Percentiles rank a stretch among this genome's conserved stretches.
Conservation (phyloP, 2,888 invertebrate species). For the Drosophila emarginata region DNA sequence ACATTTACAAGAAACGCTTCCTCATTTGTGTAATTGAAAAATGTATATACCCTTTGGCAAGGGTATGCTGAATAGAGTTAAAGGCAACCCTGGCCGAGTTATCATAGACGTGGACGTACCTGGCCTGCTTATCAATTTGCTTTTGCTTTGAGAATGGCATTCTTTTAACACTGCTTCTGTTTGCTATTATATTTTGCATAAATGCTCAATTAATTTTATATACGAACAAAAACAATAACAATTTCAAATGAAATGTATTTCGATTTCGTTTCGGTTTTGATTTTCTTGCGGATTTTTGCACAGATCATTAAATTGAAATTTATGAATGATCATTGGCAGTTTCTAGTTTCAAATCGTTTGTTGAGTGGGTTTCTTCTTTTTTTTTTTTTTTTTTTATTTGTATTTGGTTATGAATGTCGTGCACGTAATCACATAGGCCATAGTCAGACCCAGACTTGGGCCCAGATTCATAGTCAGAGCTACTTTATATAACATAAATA, state of each 20-base stretch:
- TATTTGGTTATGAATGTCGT: constrained; percentile 32
- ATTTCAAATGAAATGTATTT: constrained; percentile 43
- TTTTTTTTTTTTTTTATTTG: constrained; percentile 10
- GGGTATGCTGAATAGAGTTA: not conserved
- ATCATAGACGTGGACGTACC: constrained; percentile 27
- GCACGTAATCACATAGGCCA: constrained; percentile 50
- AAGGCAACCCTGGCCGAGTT: constrained; percentile 37
- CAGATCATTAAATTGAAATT: constrained; percentile 58
- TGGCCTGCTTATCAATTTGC: constrained; percentile 42
- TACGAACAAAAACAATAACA: constrained; percentile 18
- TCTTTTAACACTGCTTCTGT: constrained; percentile 18
- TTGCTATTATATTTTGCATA: constrained; percentile 46
- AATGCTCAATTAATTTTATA: constrained; percentile 63
- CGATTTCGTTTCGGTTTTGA: constrained; percentile 26
- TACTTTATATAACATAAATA: constrained; percentile 49
- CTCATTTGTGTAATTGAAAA: not conserved
- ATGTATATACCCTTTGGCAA: not conserved
- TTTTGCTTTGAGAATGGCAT: not conserved
- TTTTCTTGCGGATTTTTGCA: constrained; percentile 18
- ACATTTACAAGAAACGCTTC: not conserved
- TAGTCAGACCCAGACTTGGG: not conserved
- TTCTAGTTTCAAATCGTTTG: constrained; percentile 26
- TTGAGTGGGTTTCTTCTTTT: constrained; percentile 31
- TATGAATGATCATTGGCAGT: constrained; percentile 64
- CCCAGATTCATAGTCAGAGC: constrained; percentile 1